These are phyloP conservation scores for Agriopis marginaria DNA, from an alignment of 2,888 invertebrate species.

Conservation along the genomic window DNA sequence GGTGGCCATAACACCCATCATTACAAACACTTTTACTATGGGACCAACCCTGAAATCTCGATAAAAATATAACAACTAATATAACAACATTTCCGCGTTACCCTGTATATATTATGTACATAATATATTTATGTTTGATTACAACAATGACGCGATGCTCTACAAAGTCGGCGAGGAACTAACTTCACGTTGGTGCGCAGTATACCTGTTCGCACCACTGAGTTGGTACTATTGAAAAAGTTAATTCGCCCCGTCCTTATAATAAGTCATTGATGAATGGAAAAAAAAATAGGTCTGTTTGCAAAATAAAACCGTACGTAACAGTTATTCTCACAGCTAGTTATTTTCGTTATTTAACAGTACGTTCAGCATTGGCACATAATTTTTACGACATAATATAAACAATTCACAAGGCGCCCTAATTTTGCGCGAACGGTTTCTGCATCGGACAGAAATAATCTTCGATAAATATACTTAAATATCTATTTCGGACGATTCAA, in stretches of 20 bases:
- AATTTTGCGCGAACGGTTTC: constrained; percentile 52
- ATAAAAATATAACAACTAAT: too few relatives aligned
- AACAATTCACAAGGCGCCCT: constrained; percentile 51
- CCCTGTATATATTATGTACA: too few relatives aligned
- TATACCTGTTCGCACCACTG: too few relatives aligned
- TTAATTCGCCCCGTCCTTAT: not conserved
- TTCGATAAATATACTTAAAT: constrained; percentile 34
- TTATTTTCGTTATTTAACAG: constrained; percentile 40
- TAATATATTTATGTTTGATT: too few relatives aligned
- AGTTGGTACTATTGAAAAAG: not conserved
- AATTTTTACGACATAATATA: constrained; percentile 47
- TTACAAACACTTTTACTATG: too few relatives aligned
- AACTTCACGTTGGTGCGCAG: too few relatives aligned
- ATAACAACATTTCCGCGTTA: too few relatives aligned
- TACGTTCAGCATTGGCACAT: constrained; percentile 35
- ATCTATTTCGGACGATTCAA: constrained; percentile 59
- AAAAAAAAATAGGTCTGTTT: constrained; percentile 24
- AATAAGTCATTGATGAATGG: not conserved
- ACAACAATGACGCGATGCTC: too few relatives aligned
- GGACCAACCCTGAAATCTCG: too few relatives aligned
- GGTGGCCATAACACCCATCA: too few relatives aligned
- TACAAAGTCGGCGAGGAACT: too few relatives aligned
- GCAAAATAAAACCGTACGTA: constrained; percentile 27
- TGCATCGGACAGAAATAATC: constrained; percentile 42
- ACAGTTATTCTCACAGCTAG: constrained; percentile 20